Evolutionary conservation across 2,888 invertebrate species (phyloP).

Genomic region (Standfussiana lucernea): DNA sequence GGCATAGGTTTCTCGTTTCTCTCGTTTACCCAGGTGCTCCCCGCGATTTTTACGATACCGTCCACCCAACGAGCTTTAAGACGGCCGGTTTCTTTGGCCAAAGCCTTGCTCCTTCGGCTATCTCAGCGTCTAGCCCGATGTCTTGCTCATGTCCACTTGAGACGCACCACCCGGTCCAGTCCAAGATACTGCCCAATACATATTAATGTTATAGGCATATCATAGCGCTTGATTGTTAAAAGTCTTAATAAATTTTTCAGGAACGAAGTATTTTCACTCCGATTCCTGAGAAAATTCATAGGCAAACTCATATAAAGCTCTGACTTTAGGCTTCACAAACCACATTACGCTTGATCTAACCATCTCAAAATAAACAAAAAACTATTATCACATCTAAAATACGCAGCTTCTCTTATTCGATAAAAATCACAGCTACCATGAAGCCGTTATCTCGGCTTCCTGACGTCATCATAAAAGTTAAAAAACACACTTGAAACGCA

Average conservation of each 20-base stretch:
- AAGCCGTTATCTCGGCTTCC: conserved; percentile 38
- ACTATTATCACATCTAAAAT: conserved; percentile 12
- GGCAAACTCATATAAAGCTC: not conserved
- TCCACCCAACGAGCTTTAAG: too few relatives aligned
- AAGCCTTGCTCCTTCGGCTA: too few relatives aligned
- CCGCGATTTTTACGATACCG: too few relatives aligned
- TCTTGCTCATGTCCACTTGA: too few relatives aligned
- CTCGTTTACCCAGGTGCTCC: too few relatives aligned
- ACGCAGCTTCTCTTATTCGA: conserved; percentile 28
- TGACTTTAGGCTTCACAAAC: not conserved
- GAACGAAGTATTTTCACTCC: not conserved
- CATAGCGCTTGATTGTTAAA: not conserved
- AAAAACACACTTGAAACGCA: conserved; percentile 34
- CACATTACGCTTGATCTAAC: not conserved
- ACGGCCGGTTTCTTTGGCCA: too few relatives aligned
- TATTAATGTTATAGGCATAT: not conserved
- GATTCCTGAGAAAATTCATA: not conserved
- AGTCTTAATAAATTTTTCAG: not conserved
- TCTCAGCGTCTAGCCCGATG: too few relatives aligned
- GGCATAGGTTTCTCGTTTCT: too few relatives aligned
- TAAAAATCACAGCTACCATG: conserved; percentile 47
- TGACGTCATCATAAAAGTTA: conserved; percentile 61
- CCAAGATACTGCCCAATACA: too few relatives aligned
- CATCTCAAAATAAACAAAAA: not conserved
- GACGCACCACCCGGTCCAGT: too few relatives aligned